phyloP scores from a whole-genome alignment of 2,797 vertebrate species.

The Thamnophis elegans region DNA sequence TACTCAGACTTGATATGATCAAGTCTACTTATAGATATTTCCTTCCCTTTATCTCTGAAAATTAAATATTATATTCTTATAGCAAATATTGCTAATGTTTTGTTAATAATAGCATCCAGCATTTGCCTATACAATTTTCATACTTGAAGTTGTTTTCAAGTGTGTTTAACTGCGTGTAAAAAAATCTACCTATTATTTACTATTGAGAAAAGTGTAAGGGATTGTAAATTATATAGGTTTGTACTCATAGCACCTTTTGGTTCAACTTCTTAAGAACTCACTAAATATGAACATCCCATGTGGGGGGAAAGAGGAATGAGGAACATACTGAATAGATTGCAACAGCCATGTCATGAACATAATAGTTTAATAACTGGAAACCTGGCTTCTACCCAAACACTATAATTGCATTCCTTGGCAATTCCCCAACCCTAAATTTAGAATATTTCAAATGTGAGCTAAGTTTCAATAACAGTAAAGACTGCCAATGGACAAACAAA shows the following conservation, averaged over 20 bases:
- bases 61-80: background rate
- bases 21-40: background rate
- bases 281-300: background rate
- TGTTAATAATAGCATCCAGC: background rate
- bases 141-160: background rate
- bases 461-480: background rate
- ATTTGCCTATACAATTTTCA: background rate
- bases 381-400: background rate
- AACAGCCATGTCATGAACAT: constrained; percentile 1
- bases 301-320: background rate
- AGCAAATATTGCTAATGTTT: background rate
- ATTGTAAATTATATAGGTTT: background rate
- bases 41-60: background rate
- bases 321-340: constrained; percentile 27
- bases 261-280: background rate
- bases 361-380: constrained; percentile 28
- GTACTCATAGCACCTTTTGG: background rate
- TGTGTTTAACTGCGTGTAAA: background rate
- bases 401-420: constrained; percentile 26
- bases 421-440: constrained; percentile 21
- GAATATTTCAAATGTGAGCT: constrained; percentile 2
- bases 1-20: no score
- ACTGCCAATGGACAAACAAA: constrained; percentile 9
- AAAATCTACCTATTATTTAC: background rate
- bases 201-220: background rate